phyloP scores from a whole-genome alignment of 2,888 invertebrate species.

The Sinohyriopsis cumingii region DNA sequence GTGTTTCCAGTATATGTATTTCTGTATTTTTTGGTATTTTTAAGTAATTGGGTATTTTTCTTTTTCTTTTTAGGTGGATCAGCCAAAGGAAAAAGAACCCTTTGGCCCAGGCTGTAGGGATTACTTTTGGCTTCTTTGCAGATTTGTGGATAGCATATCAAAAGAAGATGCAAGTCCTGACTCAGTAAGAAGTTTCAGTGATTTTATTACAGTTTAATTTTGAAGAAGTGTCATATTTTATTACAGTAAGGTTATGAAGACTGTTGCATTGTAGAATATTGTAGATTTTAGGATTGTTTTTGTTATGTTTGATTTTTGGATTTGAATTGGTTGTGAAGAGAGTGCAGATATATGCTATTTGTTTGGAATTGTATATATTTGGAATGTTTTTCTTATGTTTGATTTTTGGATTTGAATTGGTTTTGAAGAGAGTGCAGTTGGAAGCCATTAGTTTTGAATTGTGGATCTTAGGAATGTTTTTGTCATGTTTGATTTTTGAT shows the following conservation, averaged over 20 bases:
- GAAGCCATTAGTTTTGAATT: background rate
- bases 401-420: background rate
- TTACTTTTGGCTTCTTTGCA: conserved; percentile 93
- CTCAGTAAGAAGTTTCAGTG: conserved; percentile 27
- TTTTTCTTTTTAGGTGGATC: conserved; percentile 43
- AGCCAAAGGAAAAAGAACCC: conserved; percentile 80
- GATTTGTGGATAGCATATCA: conserved; percentile 84
- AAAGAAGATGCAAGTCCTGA: conserved; percentile 74
- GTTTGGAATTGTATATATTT: background rate
- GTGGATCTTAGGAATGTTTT: background rate
- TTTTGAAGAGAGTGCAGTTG: background rate
- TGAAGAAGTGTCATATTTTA: no score
- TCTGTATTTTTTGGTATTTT: no score
- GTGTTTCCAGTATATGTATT: no score
- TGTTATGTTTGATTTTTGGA: background rate
- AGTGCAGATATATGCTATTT: no score
- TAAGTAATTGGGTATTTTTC: no score
- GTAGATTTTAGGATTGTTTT: background rate
- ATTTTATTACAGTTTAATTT: no score
- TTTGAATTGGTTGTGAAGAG: background rate
- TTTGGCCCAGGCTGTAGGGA: conserved; percentile 95
- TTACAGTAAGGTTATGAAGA: background rate
- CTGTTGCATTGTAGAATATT: background rate
- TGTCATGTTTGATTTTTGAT: background rate
- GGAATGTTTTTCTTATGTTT: background rate